Evolutionary conservation across 2,113 vertebrate genomes (phyloP).

Genomic region (Lepidothrix coronata): DNA sequence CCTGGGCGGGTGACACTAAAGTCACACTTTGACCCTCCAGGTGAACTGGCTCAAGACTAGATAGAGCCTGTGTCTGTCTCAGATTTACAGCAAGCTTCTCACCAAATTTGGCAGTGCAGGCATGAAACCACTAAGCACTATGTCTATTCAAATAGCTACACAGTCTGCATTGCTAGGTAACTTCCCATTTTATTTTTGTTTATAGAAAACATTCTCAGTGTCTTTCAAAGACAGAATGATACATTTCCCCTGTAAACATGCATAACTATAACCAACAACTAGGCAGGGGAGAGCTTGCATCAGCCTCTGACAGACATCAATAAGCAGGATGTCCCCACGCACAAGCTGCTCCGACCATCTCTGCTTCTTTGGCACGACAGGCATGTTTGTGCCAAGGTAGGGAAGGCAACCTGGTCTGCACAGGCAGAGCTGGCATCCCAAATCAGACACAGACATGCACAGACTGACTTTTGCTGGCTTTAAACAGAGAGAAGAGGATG

Average conservation of each 20-base stretch:
- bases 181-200: background rate
- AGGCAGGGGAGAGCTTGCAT: background rate
- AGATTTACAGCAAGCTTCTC: background rate
- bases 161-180: background rate
- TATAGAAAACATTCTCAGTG: background rate
- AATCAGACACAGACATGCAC: background rate
- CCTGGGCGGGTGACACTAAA: background rate
- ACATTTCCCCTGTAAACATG: background rate
- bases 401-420: background rate
- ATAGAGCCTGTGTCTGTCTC: background rate
- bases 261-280: background rate
- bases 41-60: background rate
- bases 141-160: background rate
- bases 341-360: accelerated
- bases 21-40: background rate
- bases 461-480: accelerated
- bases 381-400: background rate
- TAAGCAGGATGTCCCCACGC: background rate
- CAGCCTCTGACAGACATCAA: background rate
- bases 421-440: background rate
- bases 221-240: background rate
- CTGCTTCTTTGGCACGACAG: background rate
- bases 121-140: background rate
- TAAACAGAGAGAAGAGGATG: background rate
- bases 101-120: accelerated